A percentile compares a stretch with the other conserved stretches of the same genome.
Conservation (phyloP, 1,140 invertebrate species). For the Bombus waltoni region DNA sequence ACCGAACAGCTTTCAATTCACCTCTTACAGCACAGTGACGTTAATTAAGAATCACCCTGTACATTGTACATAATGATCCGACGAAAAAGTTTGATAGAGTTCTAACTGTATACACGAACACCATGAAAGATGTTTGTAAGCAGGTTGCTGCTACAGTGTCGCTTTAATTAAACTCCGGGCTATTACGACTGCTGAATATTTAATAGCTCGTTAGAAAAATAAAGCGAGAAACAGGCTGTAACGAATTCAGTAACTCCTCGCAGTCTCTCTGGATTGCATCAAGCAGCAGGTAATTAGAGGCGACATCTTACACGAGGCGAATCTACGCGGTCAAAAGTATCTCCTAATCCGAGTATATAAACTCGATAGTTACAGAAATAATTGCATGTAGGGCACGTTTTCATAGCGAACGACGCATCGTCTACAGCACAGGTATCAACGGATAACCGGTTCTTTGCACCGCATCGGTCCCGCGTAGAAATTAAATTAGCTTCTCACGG, state of each 20-base stretch:
- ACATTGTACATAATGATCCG: conserved; percentile 11
- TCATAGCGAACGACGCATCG: not conserved
- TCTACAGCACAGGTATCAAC: conserved; percentile 39
- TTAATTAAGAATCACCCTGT: conserved; percentile 19
- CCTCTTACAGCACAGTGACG: not conserved
- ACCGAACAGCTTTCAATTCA: not conserved
- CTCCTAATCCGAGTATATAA: too few species aligned
- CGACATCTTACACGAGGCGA: not conserved
- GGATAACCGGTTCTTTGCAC: conserved; percentile 57
- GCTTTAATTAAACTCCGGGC: conserved; percentile 32
- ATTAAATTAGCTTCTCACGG: conserved; percentile 78
- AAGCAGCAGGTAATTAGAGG: not conserved
- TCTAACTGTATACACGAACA: conserved; percentile 14
- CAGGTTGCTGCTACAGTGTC: conserved; percentile 28
- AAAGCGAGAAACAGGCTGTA: conserved; percentile 26
- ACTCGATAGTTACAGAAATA: not conserved
- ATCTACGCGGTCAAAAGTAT: too few species aligned
- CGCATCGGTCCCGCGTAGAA: conserved; percentile 57
- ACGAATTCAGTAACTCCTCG: conserved; percentile 21
- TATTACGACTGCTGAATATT: conserved; percentile 36
- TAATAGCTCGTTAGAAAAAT: conserved; percentile 37
- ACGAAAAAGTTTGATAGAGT: conserved; percentile 19
- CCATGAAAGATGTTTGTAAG: conserved; percentile 33
- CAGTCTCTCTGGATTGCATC: not conserved
- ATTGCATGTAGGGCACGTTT: not conserved